Base-by-base conservation (phyloP, 2,888 invertebrate genomes). In the Noctua janthina region DNA sequence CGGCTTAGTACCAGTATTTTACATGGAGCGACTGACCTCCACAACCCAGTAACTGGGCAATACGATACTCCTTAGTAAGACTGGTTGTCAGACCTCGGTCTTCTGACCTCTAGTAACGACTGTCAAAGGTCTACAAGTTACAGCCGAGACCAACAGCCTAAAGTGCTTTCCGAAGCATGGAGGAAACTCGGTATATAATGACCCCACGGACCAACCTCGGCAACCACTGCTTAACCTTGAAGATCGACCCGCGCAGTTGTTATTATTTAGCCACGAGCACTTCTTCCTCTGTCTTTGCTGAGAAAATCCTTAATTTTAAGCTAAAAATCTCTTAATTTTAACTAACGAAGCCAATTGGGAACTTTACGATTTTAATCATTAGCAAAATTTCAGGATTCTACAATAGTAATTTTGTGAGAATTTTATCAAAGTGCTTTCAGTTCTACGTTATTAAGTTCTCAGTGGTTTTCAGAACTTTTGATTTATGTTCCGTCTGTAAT, bases 391-490 rank as follows among this genome's bases (percentile, higher is more conserved):
- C 73, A 35, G 39, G 43, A 69, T 75, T 81, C 68, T 62, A 62
- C 56, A 75, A 70, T 72, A 72, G 59, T 76, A 68, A 86, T 85
- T 75, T 87, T 73, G 66, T 75, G 46, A 54, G n/a, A 72, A 59
- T 78, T 74, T 78, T 84, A 80, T 68, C 70, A 87, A 83, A 86
- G 74, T 78, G 80, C 74, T 84, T 83, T 76, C 72, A 77, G 71
- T 81, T 78, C 46, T 23, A 64, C 59, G 76, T 69, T 87, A 84
- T 88, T 83, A 79, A 81, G 66, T 78, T 79, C 67, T 78, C 82
- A 77, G 85, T 79, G 84, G 84, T 78, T 87, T 75, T 51, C 77
- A 79, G 1, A 81, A 85, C 76, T 89, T 87, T 85, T 84, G 87
- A 87, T 87, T 87, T 84, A 89, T 89, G 71, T 68, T 70, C 54